Percentiles rank a stretch among this genome's conserved stretches.
Conservation (phyloP, 2,888 invertebrate species). For the Volucella bombylans region DNA sequence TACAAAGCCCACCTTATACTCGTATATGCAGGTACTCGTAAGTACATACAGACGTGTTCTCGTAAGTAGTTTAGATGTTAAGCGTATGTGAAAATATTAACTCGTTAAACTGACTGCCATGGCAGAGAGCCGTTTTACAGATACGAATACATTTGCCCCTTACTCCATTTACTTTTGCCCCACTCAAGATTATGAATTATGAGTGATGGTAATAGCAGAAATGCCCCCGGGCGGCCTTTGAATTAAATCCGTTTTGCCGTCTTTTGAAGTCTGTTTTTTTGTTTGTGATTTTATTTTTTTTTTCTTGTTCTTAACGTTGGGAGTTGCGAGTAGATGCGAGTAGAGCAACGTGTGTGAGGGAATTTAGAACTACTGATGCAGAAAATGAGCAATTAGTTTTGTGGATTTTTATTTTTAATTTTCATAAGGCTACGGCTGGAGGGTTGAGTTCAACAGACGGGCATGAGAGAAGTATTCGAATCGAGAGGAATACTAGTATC, state of each 20-base stretch:
- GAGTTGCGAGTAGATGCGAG: no score
- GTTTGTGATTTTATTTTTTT: not conserved
- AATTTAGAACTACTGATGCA: no score
- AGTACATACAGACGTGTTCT: not conserved
- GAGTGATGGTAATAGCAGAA: slow-evolving; percentile 39
- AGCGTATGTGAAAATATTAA: slow-evolving; percentile 23
- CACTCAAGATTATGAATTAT: slow-evolving; percentile 37
- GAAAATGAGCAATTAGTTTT: no score
- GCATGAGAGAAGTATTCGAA: no score
- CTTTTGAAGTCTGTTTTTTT: not conserved
- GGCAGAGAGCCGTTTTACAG: not conserved
- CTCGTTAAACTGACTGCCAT: slow-evolving; percentile 38
- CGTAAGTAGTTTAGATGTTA: not conserved
- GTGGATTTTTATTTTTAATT: no score
- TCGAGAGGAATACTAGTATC: no score
- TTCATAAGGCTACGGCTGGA: no score
- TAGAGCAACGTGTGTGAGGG: no score
- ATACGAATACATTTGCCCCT: not conserved
- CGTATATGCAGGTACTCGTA: not conserved
- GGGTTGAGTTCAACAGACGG: no score
- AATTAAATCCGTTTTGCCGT: slow-evolving; percentile 35
- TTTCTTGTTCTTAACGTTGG: no score
- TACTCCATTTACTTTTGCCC: slow-evolving; percentile 20
- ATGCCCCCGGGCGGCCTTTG: slow-evolving; percentile 35
- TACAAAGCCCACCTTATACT: not conserved